A percentile compares a stretch with the other conserved stretches of the same genome.
Conservation (phyloP, 2,888 invertebrate species). For the Pristionchus entomophagus region DNA sequence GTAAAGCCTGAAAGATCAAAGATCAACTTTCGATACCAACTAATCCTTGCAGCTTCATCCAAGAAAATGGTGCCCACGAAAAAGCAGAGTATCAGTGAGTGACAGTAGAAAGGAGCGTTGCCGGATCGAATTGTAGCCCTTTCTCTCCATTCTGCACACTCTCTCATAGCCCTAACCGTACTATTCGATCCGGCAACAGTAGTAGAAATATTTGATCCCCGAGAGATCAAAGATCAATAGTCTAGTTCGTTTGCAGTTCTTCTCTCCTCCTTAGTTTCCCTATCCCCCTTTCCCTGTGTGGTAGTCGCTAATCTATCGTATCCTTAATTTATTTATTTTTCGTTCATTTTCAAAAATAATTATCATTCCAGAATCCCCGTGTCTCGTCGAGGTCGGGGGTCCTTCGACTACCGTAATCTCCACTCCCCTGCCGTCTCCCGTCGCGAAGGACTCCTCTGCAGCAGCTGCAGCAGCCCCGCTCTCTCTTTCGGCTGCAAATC, state of each 20-base stretch:
- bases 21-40: not conserved
- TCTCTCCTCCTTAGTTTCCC: conserved; percentile 20
- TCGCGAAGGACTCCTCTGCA: not conserved
- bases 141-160: too few species aligned
- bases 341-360: not conserved
- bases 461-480: not conserved
- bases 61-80: conserved; percentile 47
- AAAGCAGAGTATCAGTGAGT: conserved; percentile 42
- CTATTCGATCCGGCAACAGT: too few species aligned
- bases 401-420: not conserved
- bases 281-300: not conserved
- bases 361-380: not conserved
- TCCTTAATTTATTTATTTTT: too few species aligned
- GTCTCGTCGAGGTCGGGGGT: conserved; percentile 24
- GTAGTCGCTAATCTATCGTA: not conserved
- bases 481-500: not conserved
- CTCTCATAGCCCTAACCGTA: too few species aligned
- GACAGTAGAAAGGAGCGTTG: too few species aligned
- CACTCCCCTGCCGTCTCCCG: not conserved
- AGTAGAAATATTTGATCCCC: not conserved
- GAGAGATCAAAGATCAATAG: conserved; percentile 24
- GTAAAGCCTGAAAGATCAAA: not conserved
- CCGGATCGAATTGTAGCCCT: too few species aligned
- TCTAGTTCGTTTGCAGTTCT: conserved; percentile 16
- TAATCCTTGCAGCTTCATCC: conserved; percentile 36